Evolutionary conservation across 2,113 vertebrate species (phyloP).

Genomic region (Silurus asotus): DNA sequence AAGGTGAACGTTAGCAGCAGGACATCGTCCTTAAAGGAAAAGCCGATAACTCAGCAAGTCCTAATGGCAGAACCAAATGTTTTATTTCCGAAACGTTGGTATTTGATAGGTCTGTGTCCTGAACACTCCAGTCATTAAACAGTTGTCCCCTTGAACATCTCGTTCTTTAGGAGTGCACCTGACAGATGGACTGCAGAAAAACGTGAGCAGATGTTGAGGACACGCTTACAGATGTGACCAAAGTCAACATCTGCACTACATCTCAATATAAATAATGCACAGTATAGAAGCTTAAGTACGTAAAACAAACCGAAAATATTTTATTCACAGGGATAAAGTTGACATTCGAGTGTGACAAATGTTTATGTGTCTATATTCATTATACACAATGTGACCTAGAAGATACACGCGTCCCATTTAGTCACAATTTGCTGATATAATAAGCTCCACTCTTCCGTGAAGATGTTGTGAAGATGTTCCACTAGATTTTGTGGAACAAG

Average conservation of each 20-base stretch:
- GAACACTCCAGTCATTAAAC: not conserved
- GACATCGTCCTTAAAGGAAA: not conserved
- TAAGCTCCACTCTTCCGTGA: too few relatives aligned
- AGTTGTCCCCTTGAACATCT: not conserved
- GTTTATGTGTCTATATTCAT: too few relatives aligned
- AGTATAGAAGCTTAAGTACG: not conserved
- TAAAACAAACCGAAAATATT: not conserved
- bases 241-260: conserved; percentile 14
- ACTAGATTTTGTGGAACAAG: too few relatives aligned
- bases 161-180: not conserved
- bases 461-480: too few relatives aligned
- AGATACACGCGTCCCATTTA: too few relatives aligned
- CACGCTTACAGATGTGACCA: conserved; percentile 35
- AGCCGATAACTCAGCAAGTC: not conserved
- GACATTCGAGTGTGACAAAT: not conserved
- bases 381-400: too few relatives aligned
- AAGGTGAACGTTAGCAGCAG: not conserved
- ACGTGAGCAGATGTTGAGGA: conserved; percentile 42
- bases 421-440: too few relatives aligned
- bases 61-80: not conserved
- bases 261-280: not conserved
- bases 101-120: not conserved
- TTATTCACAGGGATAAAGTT: not conserved
- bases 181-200: not conserved
- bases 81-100: not conserved